Percentiles rank a stretch among this genome's conserved stretches.
Evolutionary conservation across 2,888 invertebrate genomes (phyloP).

Genomic region (Cheilosia pagana): DNA sequence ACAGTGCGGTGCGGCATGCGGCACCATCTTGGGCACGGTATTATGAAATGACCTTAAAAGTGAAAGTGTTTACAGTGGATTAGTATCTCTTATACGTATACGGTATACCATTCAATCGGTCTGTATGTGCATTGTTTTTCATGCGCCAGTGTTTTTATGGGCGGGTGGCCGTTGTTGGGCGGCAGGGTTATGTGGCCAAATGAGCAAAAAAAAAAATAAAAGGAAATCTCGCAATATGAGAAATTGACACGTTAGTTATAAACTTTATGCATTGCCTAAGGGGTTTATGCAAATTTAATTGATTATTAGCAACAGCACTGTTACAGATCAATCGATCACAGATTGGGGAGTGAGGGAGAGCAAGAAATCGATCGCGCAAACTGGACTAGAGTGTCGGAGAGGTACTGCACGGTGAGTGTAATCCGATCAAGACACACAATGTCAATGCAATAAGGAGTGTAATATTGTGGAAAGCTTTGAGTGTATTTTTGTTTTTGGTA

Average conservation of each 20-base stretch:
- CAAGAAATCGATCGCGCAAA: neutral
- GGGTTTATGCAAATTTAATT: conserved; percentile 19
- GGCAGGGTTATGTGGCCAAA: neutral
- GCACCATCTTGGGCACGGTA: conserved; percentile 20
- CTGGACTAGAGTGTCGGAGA: neutral
- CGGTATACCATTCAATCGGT: neutral
- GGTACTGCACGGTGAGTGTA: conserved; percentile 17
- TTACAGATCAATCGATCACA: conserved; percentile 9
- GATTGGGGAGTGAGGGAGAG: too few species aligned
- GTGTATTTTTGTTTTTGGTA: neutral
- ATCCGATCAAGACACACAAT: conserved; percentile 50
- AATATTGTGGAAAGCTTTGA: conserved; percentile 11
- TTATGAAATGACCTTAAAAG: conserved; percentile 76
- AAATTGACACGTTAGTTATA: conserved; percentile 7
- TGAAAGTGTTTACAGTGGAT: conserved; percentile 70
- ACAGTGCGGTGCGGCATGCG: conserved; percentile 25
- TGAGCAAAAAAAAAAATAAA: conserved; percentile 4
- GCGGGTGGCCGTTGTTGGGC: conserved; percentile 10
- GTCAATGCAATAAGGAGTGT: conserved; percentile 56
- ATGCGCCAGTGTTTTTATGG: conserved; percentile 7
- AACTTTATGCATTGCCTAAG: conserved; percentile 12
- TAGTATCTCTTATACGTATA: conserved; percentile 16
- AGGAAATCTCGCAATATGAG: conserved; percentile 19
- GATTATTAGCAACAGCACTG: neutral
- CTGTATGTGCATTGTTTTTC: conserved; percentile 11